These are phyloP conservation scores for Vanessa tameamea DNA, from an alignment of 1,140 invertebrate genomes.

Conservation along the genomic window DNA sequence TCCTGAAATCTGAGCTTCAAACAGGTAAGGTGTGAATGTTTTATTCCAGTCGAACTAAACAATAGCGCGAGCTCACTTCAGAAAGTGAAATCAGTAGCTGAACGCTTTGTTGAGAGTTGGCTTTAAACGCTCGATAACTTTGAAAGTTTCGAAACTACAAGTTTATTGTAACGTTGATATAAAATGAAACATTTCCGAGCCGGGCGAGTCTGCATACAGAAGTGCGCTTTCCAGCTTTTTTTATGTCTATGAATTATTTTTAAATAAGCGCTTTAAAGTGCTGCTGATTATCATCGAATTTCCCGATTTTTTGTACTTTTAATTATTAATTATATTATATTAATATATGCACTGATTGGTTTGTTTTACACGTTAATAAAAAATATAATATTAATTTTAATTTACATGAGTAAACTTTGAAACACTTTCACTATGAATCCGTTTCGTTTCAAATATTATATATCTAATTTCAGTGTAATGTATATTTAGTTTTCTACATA, in stretches of 20 bases:
- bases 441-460: no score
- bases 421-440: no score
- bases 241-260: not conserved
- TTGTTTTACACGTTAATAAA: no score
- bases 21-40: not conserved
- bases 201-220: not conserved
- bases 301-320: no score
- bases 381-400: no score
- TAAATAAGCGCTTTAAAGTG: not conserved
- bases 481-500: no score
- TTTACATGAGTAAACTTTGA: no score
- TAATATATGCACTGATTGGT: no score
- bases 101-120: conserved; percentile 28
- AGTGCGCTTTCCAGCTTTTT: not conserved
- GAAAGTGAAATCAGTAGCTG: conserved; percentile 34
- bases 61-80: conserved; percentile 26
- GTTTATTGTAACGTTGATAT: conserved; percentile 26
- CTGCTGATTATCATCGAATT: no score
- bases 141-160: conserved; percentile 19
- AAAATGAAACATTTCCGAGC: conserved; percentile 15
- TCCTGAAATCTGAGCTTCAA: not conserved
- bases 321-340: no score
- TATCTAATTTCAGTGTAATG: no score
- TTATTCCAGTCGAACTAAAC: conserved; percentile 20
- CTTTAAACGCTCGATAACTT: conserved; percentile 32